Base-by-base conservation (phyloP, 2,113 vertebrate genomes). In the Malaclemys terrapin region DNA sequence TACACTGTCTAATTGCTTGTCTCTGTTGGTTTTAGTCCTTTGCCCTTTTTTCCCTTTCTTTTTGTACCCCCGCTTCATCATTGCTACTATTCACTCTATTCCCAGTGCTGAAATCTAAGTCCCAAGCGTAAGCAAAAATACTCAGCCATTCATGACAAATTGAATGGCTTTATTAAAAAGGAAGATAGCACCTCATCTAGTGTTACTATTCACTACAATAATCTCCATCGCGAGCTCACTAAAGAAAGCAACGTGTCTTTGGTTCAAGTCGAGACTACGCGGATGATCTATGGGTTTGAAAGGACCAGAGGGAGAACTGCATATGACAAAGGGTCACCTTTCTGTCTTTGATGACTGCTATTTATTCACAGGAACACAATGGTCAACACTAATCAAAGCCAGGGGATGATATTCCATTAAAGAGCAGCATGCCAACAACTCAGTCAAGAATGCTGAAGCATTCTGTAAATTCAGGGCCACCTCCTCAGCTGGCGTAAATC, bases 91-190 rank as follows among this genome's bases (percentile, higher is more conserved):
- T 96, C 95, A 97, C 96, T 97, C 96, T 86, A 93, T 98, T 98
- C 97, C 97, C 98, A 98, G 98, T 29, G 95, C 98, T 99, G 98
- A 98, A 98, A 99, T 98, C 97, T 97, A 98, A 98, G 98, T 98
- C 98, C 97, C 97, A 98, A 98, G 98, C 96, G 97, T 90, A 98
- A 96, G 93, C 90, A 93, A 97, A 96, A 89, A 95, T 98, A 96
- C 96, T 95, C 94, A 84, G 94, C 96, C 96, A 98, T 98, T 98
- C 97, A 97, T 91, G 93, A 95, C 93, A 91, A 95, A 87, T n/a
- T 97, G 96, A 98, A 98, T 96, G 88, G 84, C 92, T 94, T 84
- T 27, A 92, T 97, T 97, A 96, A 95, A 97, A 95, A 89, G 94
- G 84, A 69, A 94, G 94, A 92, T 91, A 97, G 96, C 85, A 93